Percentiles rank a stretch among this genome's conserved stretches.
Conservation (phyloP, 2,888 invertebrate genomes). For the Frankliniella intonsa region DNA sequence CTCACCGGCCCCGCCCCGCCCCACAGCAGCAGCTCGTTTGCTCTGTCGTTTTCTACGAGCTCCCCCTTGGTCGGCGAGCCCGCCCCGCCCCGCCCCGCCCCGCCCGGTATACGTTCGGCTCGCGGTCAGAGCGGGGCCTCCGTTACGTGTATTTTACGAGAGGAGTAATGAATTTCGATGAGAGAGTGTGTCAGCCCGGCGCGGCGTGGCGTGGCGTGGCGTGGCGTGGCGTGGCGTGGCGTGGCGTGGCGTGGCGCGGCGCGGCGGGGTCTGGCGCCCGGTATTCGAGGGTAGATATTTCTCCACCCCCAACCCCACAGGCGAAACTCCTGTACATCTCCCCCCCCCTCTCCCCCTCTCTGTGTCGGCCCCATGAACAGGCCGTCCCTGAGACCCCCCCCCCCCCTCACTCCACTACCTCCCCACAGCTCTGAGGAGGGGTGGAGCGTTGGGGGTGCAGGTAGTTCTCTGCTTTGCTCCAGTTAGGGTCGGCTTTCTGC, state of each 20-base stretch:
- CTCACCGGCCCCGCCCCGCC: not conserved
- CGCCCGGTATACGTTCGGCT: not conserved
- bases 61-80: not conserved
- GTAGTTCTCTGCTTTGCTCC: not conserved
- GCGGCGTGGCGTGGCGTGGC: not conserved
- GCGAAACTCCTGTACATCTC: not conserved
- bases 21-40: not conserved
- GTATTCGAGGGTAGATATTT: not conserved
- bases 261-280: not conserved
- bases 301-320: not conserved
- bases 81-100: not conserved
- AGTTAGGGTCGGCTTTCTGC: not conserved
- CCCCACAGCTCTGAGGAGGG: too few species aligned
- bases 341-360: not conserved
- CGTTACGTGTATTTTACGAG: conserved; percentile 20
- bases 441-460: not conserved
- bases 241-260: not conserved
- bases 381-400: too few species aligned
- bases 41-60: too few species aligned
- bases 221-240: not conserved
- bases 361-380: not conserved
- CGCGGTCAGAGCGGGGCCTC: not conserved
- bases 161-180: conserved; percentile 26
- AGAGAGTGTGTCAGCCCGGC: not conserved
- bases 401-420: too few species aligned